phyloP scores from a whole-genome alignment of 2,888 invertebrate genomes.

The Luffia ferchaultella region DNA sequence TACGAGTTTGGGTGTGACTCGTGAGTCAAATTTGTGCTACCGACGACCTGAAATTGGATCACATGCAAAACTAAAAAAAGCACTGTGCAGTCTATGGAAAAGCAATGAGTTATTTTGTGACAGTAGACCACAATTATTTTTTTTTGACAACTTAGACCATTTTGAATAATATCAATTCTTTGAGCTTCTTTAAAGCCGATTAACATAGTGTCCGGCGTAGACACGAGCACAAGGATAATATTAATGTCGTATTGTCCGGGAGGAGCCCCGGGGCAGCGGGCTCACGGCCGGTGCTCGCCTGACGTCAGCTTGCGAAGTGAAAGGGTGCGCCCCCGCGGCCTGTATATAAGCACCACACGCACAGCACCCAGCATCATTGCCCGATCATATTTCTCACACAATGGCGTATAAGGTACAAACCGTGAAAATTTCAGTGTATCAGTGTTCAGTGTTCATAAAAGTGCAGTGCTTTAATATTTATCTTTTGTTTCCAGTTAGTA shows the following conservation, averaged over 20 bases:
- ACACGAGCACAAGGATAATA: no score
- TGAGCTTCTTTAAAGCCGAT: no score
- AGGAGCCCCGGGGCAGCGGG: background rate
- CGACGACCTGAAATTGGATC: no score
- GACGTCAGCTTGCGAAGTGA: background rate
- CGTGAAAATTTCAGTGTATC: background rate
- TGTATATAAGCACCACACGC: constrained; percentile 47
- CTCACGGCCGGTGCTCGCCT: background rate
- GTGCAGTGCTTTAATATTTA: constrained; percentile 3
- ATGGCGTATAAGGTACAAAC: constrained; percentile 55
- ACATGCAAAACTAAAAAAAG: no score
- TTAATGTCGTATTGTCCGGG: background rate
- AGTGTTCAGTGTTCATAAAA: constrained; percentile 4
- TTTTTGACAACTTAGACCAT: no score
- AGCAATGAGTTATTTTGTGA: no score
- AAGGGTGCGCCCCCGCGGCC: constrained; percentile 36
- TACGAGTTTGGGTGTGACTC: no score
- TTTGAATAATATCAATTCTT: no score
- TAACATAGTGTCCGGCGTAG: no score
- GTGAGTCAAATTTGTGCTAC: no score
- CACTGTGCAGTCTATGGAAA: no score
- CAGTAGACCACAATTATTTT: no score
- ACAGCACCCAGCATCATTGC: constrained; percentile 45
- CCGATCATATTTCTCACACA: constrained; percentile 36
- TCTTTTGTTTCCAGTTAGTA: constrained; percentile 35